Base-by-base conservation (phyloP, 2,888 invertebrate genomes). In the Cacoxenus indagator region DNA sequence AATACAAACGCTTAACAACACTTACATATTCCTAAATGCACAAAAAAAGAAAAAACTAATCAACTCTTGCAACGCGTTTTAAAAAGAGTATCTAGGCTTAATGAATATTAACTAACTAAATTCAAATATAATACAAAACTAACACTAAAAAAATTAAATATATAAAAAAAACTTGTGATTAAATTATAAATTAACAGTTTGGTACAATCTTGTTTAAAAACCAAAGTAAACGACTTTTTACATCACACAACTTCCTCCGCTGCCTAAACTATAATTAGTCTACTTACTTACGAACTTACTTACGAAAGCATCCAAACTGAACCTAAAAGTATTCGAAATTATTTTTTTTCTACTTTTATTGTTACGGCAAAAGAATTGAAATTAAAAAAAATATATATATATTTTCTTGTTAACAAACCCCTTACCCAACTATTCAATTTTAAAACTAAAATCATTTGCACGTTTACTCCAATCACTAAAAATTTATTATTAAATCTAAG, bases 131-230 rank as follows among this genome's bases (percentile, higher is more conserved):
- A 24, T 26, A 46, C 14, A 48, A 48, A 48, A 48, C 4, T 26
- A 31, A 43, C 5, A 37, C 61, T 29, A 61, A 61, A 61, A 61
- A 54, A 31, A 17, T 45, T 19, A 61, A 68, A 65, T 37, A 31
- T 43, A 61, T 54, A 45, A 70, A 55, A 76, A 76, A 77, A 75
- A 77, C 82, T 78, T 80, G 80, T 80, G 80, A 80, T 80, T 80
- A 72, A 77, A 80, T 80, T 80, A 71, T 64, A 80, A 80, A 80
- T 81, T 82, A 77, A 75, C 9, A 51, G 31, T 65, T 51, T 54
- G 51, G 37, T 37, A 65, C 65, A 51, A 65, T 29, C 14, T 37
- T 59, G 29, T 26, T 43, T 55, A 57, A 75, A 67, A 62, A 70
- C 8, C 14, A 43, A 57, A 57, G 45, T 37, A 27, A 22, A 70